Conservation (phyloP, 2,113 vertebrate genomes). For the Alexandromys fortis region DNA sequence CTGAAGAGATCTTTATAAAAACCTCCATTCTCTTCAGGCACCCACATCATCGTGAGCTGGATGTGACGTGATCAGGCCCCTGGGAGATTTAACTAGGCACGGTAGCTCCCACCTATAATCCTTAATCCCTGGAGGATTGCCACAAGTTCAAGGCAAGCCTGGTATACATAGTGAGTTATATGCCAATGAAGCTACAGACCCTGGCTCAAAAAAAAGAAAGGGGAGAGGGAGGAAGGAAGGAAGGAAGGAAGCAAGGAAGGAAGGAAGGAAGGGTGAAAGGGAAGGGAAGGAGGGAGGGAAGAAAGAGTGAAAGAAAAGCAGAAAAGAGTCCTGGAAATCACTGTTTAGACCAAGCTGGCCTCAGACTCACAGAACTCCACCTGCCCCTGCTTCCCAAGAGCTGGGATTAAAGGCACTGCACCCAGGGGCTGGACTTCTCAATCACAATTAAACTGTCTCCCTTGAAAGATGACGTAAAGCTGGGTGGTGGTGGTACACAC, state of each 20-base stretch:
- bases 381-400: too few species aligned
- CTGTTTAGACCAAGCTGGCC: too few species aligned
- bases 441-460: neutral
- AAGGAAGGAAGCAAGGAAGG: neutral
- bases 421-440: neutral
- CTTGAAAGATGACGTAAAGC: neutral
- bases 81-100: neutral
- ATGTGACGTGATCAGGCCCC: neutral
- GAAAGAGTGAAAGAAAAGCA: too few species aligned
- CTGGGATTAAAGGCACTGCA: neutral
- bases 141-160: neutral
- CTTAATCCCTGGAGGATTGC: neutral
- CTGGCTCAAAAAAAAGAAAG: neutral
- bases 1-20: neutral
- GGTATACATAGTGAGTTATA: neutral
- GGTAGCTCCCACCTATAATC: neutral
- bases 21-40: neutral
- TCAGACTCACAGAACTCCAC: too few species aligned
- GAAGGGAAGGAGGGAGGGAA: too few species aligned
- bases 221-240: neutral
- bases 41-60: too few species aligned
- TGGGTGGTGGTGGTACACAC: too few species aligned
- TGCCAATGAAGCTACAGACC: neutral
- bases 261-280: rapidly evolving
- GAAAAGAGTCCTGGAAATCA: too few species aligned